phyloP scores from a whole-genome alignment of 53 echinoderm and acorn worm genomes.

The Astropecten irregularis region DNA sequence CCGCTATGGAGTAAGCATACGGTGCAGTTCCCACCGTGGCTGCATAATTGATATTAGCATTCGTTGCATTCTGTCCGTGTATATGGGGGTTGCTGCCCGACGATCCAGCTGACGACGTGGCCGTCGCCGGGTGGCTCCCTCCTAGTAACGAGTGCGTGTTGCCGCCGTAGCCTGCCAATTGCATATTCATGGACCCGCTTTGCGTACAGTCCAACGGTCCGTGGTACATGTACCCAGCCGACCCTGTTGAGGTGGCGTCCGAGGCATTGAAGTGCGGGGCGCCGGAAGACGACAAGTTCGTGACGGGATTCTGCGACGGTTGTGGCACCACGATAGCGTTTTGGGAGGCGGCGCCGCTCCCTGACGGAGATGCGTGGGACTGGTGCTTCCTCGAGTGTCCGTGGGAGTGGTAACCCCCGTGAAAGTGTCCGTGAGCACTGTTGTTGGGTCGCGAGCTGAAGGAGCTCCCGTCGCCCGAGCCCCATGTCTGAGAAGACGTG shows the following conservation, averaged over 20 bases:
- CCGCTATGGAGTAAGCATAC: constrained; percentile 71
- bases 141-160: constrained; percentile 45
- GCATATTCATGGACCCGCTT: constrained; percentile 79
- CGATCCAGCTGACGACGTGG: not conserved
- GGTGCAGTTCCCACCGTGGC: constrained; percentile 36
- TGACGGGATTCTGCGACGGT: constrained; percentile 27
- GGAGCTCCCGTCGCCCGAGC: constrained; percentile 61
- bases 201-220: constrained; percentile 65
- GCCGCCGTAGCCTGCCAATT: constrained; percentile 62
- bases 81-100: not conserved
- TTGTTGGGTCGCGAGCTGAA: constrained; percentile 38
- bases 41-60: constrained; percentile 47
- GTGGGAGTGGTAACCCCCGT: constrained; percentile 38
- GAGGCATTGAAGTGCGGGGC: constrained; percentile 42
- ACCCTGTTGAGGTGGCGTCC: constrained; percentile 18
- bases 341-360: not conserved
- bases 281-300: constrained; percentile 62
- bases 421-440: constrained; percentile 81
- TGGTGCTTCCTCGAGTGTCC: constrained; percentile 63
- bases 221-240: constrained; percentile 73
- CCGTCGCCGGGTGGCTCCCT: constrained; percentile 12
- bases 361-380: constrained; percentile 33
- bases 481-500: constrained; percentile 65
- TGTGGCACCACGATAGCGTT: constrained; percentile 6
- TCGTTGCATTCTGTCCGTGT: constrained; percentile 57